These are phyloP conservation scores for Menidia beryllina DNA, from an alignment of 2,113 vertebrate genomes.

Conservation along the genomic window DNA sequence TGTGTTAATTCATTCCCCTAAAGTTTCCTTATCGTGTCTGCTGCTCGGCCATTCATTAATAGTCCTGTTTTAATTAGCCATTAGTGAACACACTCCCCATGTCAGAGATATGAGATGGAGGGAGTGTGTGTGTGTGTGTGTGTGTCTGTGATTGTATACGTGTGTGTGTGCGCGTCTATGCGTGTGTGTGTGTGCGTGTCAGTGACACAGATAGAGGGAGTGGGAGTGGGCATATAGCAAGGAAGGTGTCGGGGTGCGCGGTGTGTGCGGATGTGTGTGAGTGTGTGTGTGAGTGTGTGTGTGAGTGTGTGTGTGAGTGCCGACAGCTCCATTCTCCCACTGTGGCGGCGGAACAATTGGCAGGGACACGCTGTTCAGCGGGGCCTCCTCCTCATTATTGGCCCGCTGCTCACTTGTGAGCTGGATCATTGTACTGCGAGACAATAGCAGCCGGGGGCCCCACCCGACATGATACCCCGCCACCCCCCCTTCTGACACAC, in stretches of 20 bases:
- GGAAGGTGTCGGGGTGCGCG: constrained; percentile 38
- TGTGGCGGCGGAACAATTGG: constrained; percentile 74
- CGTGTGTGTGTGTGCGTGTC: constrained; percentile 25
- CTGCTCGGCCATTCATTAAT: constrained; percentile 80
- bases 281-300: constrained; percentile 32
- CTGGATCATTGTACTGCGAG: constrained; percentile 75
- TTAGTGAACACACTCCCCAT: constrained; percentile 82
- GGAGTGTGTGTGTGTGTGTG: constrained; percentile 34
- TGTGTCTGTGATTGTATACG: constrained; percentile 24
- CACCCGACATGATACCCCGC: constrained; percentile 62
- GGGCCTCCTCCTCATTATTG: constrained; percentile 77
- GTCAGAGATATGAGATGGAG: constrained; percentile 77
- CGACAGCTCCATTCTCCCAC: constrained; percentile 74
- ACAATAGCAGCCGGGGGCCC: constrained; percentile 77
- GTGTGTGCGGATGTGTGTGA: constrained; percentile 37
- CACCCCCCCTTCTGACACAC: not conserved
- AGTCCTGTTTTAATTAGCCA: constrained; percentile 84
- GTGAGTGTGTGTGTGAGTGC: constrained; percentile 31
- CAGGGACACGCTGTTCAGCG: constrained; percentile 63
- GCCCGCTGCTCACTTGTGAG: constrained; percentile 78
- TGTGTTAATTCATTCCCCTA: constrained; percentile 78
- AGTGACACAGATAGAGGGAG: constrained; percentile 18
- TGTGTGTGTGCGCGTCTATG: no score
- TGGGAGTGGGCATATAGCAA: constrained; percentile 23
- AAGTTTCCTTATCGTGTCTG: constrained; percentile 78